A percentile compares a stretch with the other conserved stretches of the same genome.
Evolutionary conservation across 2,113 vertebrate species (phyloP).

Genomic region (Dicrurus megarhynchus): DNA sequence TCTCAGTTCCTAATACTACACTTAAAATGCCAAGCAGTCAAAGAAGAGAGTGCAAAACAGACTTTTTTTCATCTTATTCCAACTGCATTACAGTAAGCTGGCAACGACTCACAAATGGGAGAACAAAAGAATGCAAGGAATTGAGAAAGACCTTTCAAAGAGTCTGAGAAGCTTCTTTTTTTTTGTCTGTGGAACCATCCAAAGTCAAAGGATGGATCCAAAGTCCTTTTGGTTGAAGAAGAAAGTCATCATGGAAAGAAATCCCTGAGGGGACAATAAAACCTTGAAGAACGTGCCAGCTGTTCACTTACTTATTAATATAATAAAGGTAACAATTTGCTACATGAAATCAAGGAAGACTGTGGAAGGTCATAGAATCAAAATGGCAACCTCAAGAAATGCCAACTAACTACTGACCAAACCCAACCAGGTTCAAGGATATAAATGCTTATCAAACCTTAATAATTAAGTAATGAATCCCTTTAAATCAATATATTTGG

Average conservation of each 20-base stretch:
- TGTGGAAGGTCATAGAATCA: neutral
- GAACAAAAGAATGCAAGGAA: neutral
- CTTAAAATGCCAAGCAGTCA: neutral
- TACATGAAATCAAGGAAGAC: neutral
- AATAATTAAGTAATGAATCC: slow-evolving; percentile 1
- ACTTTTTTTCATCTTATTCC: neutral
- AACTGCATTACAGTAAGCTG: neutral
- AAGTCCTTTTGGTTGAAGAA: neutral
- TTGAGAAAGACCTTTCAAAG: neutral
- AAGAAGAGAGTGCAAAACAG: neutral
- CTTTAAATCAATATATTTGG: slow-evolving; percentile 38
- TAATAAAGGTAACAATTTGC: neutral
- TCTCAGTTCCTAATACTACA: neutral
- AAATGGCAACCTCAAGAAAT: neutral
- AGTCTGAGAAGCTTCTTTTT: neutral
- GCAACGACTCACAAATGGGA: neutral
- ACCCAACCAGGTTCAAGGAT: neutral
- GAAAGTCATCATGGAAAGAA: neutral
- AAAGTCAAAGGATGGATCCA: neutral
- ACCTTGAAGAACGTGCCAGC: neutral
- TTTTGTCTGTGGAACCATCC: neutral
- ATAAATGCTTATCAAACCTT: neutral
- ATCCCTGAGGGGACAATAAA: neutral
- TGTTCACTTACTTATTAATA: neutral
- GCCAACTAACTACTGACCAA: neutral